These are phyloP conservation scores for Drosophila obscura DNA, from an alignment of 1,140 invertebrate genomes.

Conservation along the genomic window DNA sequence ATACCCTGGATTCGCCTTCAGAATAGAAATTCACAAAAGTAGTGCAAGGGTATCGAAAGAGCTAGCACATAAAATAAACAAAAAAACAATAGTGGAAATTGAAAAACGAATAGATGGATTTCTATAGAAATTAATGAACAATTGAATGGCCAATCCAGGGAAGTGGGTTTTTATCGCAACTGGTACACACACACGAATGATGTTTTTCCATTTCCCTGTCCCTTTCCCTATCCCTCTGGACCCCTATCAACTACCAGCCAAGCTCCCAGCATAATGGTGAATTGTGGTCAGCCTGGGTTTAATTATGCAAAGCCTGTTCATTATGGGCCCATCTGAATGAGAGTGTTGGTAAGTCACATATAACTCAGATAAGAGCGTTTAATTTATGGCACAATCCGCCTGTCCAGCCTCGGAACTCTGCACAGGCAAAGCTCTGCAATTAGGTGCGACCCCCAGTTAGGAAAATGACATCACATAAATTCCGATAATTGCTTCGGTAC, in stretches of 20 bases:
- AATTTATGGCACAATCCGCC: conserved; percentile 57
- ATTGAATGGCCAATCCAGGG: conserved; percentile 2
- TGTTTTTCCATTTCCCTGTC: neutral
- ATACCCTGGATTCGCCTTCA: too few relatives aligned
- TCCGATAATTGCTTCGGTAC: conserved; percentile 20
- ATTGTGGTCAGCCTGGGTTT: conserved; percentile 37
- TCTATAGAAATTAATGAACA: conserved; percentile 15
- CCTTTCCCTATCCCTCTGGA: neutral
- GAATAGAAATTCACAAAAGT: neutral
- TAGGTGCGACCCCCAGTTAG: conserved; percentile 28
- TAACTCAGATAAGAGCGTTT: conserved; percentile 38
- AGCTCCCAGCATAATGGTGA: conserved; percentile 1
- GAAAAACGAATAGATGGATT: conserved; percentile 3
- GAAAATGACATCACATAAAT: conserved; percentile 61
- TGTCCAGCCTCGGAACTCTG: conserved; percentile 5
- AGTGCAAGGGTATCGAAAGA: conserved; percentile 8
- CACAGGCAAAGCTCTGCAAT: conserved; percentile 44
- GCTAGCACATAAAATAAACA: too few relatives aligned
- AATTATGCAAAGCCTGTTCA: conserved; percentile 63
- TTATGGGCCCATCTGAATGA: conserved; percentile 41
- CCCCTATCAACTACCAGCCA: neutral
- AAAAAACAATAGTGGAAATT: conserved; percentile 11
- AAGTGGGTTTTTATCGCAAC: conserved; percentile 30
- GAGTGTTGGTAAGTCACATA: conserved; percentile 47
- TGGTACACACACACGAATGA: conserved; percentile 16